phyloP scores from a whole-genome alignment of 2,797 vertebrate species.

The Lemur catta region DNA sequence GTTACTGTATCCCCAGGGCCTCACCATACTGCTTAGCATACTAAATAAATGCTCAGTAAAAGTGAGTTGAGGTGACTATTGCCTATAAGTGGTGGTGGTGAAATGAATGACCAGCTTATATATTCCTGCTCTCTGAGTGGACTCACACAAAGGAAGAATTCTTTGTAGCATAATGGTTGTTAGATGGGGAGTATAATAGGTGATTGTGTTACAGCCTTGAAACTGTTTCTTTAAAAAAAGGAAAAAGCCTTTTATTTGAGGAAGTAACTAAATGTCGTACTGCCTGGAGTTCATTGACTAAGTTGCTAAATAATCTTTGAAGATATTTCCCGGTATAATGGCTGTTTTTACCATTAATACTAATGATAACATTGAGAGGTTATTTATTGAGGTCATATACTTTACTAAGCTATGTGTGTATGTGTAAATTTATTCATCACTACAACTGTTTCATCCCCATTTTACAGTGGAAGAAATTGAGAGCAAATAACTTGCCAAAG shows the following conservation, averaged over 20 bases:
- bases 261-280: background rate
- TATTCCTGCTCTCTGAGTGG: background rate
- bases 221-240: background rate
- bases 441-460: background rate
- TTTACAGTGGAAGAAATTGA: constrained; percentile 20
- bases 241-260: background rate
- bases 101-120: background rate
- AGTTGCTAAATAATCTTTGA: constrained; percentile 2
- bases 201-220: background rate
- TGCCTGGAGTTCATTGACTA: background rate
- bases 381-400: background rate
- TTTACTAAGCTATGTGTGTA: background rate
- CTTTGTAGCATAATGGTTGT: background rate
- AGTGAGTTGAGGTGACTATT: background rate
- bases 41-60: background rate
- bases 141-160: background rate
- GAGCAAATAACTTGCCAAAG: background rate
- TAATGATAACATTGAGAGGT: background rate
- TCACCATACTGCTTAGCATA: background rate
- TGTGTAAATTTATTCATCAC: background rate
- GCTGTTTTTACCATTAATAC: background rate
- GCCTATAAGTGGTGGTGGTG: background rate
- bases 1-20: background rate
- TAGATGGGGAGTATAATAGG: background rate
- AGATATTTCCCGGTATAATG: background rate